A percentile compares a stretch with the other conserved stretches of the same genome.
Conservation (phyloP, 2,888 invertebrate species). For the Cartodere bifasciata region DNA sequence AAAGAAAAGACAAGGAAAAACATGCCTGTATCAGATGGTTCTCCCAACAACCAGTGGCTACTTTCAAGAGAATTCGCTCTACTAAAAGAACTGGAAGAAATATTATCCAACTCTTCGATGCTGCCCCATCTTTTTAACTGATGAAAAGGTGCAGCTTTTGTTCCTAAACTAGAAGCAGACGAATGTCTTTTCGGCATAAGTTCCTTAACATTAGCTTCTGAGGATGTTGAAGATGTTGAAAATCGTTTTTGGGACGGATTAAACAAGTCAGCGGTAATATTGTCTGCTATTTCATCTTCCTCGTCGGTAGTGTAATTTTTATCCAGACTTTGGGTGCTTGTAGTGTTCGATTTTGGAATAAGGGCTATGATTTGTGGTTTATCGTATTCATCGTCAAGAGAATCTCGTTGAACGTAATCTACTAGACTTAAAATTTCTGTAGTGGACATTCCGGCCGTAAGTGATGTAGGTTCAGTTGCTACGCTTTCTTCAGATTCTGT, state of each 20-base stretch:
- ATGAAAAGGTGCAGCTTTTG: conserved; percentile 24
- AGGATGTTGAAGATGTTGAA: conserved; percentile 17
- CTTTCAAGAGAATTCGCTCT: too few species aligned
- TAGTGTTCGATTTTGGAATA: conserved; percentile 12
- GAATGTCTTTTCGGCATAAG: conserved; percentile 14
- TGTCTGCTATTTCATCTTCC: conserved; percentile 11
- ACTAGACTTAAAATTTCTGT: conserved; percentile 10
- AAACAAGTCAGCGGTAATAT: conserved; percentile 19
- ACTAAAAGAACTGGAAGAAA: too few species aligned
- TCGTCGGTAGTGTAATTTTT: background rate
- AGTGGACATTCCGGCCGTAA: too few species aligned
- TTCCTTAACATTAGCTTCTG: conserved; percentile 12
- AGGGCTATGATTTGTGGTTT: conserved; percentile 7
- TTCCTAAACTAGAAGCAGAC: conserved; percentile 23
- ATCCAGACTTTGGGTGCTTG: too few species aligned
- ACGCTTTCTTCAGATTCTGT: background rate
- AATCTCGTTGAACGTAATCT: conserved; percentile 9
- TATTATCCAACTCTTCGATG: conserved; percentile 27
- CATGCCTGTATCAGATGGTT: too few species aligned
- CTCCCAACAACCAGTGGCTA: too few species aligned
- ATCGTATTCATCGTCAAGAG: conserved; percentile 8
- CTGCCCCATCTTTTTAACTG: conserved; percentile 31
- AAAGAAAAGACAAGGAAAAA: too few species aligned
- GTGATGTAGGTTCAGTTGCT: background rate
- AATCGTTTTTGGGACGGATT: conserved; percentile 11